phyloP scores from a whole-genome alignment of 2,888 invertebrate species.

The Pseudococcus viburni region DNA sequence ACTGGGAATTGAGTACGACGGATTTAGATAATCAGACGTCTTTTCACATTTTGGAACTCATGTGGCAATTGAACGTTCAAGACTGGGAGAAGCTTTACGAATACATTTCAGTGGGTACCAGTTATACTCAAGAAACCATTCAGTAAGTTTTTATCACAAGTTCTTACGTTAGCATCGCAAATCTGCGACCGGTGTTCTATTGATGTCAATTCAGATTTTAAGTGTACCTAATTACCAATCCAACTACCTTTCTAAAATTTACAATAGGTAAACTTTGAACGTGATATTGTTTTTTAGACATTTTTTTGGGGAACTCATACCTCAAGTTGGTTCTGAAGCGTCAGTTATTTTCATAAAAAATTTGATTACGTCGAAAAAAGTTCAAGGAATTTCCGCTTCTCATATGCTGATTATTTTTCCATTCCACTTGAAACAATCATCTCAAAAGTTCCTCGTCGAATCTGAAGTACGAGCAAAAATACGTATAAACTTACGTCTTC shows the following conservation, averaged over 20 bases:
- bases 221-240: no score
- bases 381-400: slow-evolving; percentile 78
- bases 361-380: slow-evolving; percentile 76
- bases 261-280: background rate
- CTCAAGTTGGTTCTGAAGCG: slow-evolving; percentile 79
- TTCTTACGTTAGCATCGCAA: no score
- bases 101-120: slow-evolving; percentile 75
- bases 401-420: slow-evolving; percentile 80
- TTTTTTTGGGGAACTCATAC: slow-evolving; percentile 81
- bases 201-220: no score
- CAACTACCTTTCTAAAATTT: no score
- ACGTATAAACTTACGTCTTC: no score
- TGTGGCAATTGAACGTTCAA: slow-evolving; percentile 71
- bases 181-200: no score
- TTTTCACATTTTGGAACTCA: slow-evolving; percentile 72
- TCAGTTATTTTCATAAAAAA: slow-evolving; percentile 79
- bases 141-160: slow-evolving; percentile 70
- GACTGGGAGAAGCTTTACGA: slow-evolving; percentile 71
- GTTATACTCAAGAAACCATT: slow-evolving; percentile 82
- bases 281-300: slow-evolving; percentile 72
- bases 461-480: slow-evolving; percentile 69
- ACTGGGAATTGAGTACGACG: slow-evolving; percentile 69
- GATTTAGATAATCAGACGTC: slow-evolving; percentile 72
- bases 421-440: slow-evolving; percentile 78
- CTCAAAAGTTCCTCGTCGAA: slow-evolving; percentile 70